Conservation (phyloP, 2,113 vertebrate species). For the Aspidoscelis tigris region DNA sequence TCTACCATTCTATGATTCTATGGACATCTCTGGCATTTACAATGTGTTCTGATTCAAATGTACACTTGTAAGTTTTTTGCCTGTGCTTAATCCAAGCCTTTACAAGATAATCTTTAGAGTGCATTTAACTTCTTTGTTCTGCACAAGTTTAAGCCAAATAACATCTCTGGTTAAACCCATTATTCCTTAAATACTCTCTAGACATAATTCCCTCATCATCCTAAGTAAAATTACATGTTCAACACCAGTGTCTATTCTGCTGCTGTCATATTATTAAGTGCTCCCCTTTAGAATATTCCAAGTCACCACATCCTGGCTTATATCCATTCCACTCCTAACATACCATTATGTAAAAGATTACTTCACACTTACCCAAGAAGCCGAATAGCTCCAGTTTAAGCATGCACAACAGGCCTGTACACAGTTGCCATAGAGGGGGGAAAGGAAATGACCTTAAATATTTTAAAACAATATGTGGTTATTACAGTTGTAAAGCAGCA, state of each 20-base stretch:
- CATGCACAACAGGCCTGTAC: neutral
- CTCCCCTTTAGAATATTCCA: neutral
- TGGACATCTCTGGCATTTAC: neutral
- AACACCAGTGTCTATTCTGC: neutral
- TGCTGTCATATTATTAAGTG: neutral
- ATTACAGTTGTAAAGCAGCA: neutral
- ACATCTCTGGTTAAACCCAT: neutral
- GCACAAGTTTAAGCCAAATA: neutral
- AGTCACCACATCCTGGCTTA: neutral
- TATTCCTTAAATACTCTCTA: neutral
- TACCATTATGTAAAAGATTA: neutral
- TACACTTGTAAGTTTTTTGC: neutral
- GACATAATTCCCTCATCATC: neutral
- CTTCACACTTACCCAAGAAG: constrained; percentile 8
- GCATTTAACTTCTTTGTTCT: neutral
- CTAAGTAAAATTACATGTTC: neutral
- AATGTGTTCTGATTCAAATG: too few species aligned
- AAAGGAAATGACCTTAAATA: constrained; percentile 10
- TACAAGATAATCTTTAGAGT: neutral
- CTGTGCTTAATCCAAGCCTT: neutral
- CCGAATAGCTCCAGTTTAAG: constrained; percentile 31
- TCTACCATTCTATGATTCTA: too few species aligned
- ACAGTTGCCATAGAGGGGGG: neutral
- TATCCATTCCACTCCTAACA: too few species aligned
- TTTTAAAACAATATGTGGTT: neutral